Conservation (phyloP, 2,797 vertebrate species). For the Yasuhikotakia modesta region DNA sequence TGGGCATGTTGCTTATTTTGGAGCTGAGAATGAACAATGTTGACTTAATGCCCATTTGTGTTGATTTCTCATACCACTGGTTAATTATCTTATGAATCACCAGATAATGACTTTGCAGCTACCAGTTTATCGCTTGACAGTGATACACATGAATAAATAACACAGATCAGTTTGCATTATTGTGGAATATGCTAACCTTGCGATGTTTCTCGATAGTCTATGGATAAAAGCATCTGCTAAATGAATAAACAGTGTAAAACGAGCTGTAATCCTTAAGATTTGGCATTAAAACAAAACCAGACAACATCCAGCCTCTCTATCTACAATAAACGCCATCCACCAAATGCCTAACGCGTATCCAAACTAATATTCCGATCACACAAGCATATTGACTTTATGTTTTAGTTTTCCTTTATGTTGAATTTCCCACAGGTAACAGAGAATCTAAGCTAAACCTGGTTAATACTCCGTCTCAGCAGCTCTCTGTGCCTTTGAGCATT, state of each 20-base stretch:
- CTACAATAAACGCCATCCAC: neutral
- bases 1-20: conserved; percentile 49
- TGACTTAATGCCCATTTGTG: conserved; percentile 44
- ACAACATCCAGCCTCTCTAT: neutral
- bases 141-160: conserved; percentile 5
- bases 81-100: conserved; percentile 36
- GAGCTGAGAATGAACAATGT: conserved; percentile 46
- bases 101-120: conserved; percentile 29
- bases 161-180: neutral
- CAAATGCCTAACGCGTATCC: neutral
- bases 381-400: conserved; percentile 76
- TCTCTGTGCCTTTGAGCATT: conserved; percentile 49
- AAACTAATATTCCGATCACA: conserved; percentile 72
- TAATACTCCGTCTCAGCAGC: conserved; percentile 44
- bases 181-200: neutral
- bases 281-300: neutral
- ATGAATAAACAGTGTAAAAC: neutral
- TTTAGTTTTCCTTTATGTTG: conserved; percentile 73
- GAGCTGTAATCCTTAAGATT: neutral
- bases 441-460: conserved; percentile 40
- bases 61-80: conserved; percentile 32
- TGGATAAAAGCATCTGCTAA: neutral
- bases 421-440: conserved; percentile 77
- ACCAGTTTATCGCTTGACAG: conserved; percentile 30
- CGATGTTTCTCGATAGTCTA: neutral